phyloP scores from a whole-genome alignment of 2,888 invertebrate species.

The Polydrusus pterygomalis region DNA sequence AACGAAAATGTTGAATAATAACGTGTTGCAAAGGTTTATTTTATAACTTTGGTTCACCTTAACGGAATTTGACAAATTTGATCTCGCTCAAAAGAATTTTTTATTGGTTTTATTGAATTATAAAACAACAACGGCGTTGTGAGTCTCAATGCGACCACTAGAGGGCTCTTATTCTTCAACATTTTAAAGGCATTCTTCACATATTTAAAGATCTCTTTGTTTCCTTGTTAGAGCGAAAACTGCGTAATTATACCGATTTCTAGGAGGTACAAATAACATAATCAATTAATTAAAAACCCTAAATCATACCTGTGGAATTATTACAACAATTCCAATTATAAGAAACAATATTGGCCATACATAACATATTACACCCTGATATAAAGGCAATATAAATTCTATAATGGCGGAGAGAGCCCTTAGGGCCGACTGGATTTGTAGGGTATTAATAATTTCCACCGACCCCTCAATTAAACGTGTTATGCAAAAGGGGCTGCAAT shows the following conservation, averaged over 20 bases:
- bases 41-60: no score
- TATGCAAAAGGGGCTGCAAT: slow-evolving; percentile 45
- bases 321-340: slow-evolving; percentile 30
- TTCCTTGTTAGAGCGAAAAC: neutral
- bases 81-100: no score
- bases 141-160: no score
- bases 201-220: no score
- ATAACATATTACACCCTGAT: slow-evolving; percentile 41
- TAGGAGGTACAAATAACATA: neutral
- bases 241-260: neutral
- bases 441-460: slow-evolving; percentile 51
- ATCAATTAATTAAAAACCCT: neutral
- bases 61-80: no score
- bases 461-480: slow-evolving; percentile 50
- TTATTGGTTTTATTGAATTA: no score
- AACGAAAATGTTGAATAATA: no score
- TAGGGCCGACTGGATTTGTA: slow-evolving; percentile 47
- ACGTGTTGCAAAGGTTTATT: no score
- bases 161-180: no score
- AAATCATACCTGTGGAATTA: slow-evolving; percentile 5
- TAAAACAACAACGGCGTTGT: no score
- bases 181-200: no score
- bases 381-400: slow-evolving; percentile 54
- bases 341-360: slow-evolving; percentile 34
- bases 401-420: slow-evolving; percentile 40